These are phyloP conservation scores for Malacoctenus gilli DNA, from an alignment of 2,797 vertebrate species.

Conservation along the genomic window DNA sequence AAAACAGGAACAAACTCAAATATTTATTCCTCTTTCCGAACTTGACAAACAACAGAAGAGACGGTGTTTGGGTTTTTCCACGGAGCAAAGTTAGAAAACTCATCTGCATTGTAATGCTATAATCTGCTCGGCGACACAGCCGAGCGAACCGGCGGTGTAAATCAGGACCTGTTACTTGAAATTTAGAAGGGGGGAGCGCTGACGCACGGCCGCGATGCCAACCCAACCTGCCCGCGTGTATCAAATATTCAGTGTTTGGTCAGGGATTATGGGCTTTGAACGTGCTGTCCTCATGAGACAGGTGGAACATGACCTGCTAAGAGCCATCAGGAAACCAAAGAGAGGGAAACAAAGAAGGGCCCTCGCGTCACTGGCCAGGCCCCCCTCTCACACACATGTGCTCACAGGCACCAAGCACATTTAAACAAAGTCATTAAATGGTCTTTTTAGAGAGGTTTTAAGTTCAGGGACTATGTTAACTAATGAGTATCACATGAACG, in stretches of 20 bases:
- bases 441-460: no score
- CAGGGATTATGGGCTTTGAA: slow-evolving; percentile 75
- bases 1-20: neutral
- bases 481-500: no score
- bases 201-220: slow-evolving; percentile 46
- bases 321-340: slow-evolving; percentile 75
- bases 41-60: no score
- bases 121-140: slow-evolving; percentile 22
- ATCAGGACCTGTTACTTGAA: slow-evolving; percentile 38
- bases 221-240: slow-evolving; percentile 57
- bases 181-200: slow-evolving; percentile 38
- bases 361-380: slow-evolving; percentile 41
- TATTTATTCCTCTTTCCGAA: neutral
- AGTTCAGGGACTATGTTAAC: no score
- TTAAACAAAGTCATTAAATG: no score
- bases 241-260: slow-evolving; percentile 85
- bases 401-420: slow-evolving; percentile 2
- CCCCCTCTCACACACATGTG: slow-evolving; percentile 25
- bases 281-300: slow-evolving; percentile 58
- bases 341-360: slow-evolving; percentile 72
- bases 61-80: no score
- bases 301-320: slow-evolving; percentile 81
- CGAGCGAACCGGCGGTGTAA: slow-evolving; percentile 33
- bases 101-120: neutral
- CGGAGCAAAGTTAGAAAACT: slow-evolving; percentile 3